A percentile compares a stretch with the other conserved stretches of the same genome.
Evolutionary conservation across 2,113 vertebrate species (phyloP).

Genomic region (Scomber scombrus): DNA sequence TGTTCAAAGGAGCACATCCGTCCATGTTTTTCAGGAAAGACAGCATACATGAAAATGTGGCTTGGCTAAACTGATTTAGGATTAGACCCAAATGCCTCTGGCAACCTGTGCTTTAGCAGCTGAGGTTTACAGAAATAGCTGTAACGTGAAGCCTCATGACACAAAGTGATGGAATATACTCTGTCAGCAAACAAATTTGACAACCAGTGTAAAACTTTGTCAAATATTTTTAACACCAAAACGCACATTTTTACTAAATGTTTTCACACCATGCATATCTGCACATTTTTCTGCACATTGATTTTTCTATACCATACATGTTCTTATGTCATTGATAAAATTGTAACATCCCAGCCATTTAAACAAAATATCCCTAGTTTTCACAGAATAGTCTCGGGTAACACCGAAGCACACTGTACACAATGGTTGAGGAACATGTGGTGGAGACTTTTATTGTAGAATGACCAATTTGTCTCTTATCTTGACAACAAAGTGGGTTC

Average conservation of each 20-base stretch:
- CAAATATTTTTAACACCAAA: background rate
- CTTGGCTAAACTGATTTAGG: conserved; percentile 55
- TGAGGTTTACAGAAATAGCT: conserved; percentile 45
- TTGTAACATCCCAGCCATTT: background rate
- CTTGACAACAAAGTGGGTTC: conserved; percentile 40
- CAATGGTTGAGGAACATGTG: background rate
- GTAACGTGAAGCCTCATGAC: conserved; percentile 31
- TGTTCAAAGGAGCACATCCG: conserved; percentile 60
- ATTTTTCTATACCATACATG: background rate
- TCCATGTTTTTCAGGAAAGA: conserved; percentile 49
- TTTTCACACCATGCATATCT: background rate
- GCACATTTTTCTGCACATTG: background rate
- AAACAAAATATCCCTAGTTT: conserved; percentile 2
- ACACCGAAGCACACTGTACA: background rate
- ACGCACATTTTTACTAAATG: background rate
- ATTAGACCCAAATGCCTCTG: conserved; percentile 60
- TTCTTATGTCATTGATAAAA: background rate
- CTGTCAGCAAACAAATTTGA: background rate
- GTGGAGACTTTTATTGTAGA: background rate
- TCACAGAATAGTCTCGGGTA: background rate
- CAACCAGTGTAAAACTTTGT: background rate
- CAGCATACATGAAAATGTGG: conserved; percentile 58
- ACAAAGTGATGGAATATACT: background rate
- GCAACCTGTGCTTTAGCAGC: conserved; percentile 50
- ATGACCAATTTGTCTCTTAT: conserved; percentile 37